A percentile compares a stretch with the other conserved stretches of the same genome.
These are phyloP conservation scores for Hafferia zeledoni DNA, from an alignment of 2,797 vertebrate species.

Conservation along the genomic window DNA sequence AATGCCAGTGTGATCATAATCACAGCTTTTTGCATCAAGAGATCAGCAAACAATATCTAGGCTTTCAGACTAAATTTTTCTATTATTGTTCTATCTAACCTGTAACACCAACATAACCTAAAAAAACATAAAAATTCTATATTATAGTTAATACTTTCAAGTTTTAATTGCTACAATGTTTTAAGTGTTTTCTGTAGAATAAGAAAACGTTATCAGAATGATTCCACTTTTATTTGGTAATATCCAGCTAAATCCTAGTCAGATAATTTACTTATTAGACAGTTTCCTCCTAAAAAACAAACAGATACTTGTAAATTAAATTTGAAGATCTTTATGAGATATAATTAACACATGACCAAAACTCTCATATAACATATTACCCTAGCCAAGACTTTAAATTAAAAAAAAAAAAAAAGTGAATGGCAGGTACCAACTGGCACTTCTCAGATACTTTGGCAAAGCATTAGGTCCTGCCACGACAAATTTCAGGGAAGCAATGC, in stretches of 20 bases:
- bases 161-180: neutral
- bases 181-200: neutral
- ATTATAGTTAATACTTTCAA: neutral
- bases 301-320: neutral
- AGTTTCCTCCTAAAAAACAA: neutral
- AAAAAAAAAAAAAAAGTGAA: neutral
- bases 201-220: neutral
- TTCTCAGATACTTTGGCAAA: neutral
- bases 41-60: neutral
- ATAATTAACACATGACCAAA: neutral
- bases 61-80: neutral
- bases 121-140: neutral
- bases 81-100: neutral
- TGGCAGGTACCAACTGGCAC: slow-evolving; percentile 44
- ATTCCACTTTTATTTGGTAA: neutral
- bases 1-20: neutral
- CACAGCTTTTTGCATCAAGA: neutral
- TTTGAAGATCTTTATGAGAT: neutral
- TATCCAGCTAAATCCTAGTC: neutral
- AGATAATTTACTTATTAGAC: neutral
- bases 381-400: neutral
- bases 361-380: neutral
- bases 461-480: neutral
- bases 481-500: neutral
- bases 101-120: neutral